A percentile compares a stretch with the other conserved stretches of the same genome.
These are phyloP conservation scores for Sphaerophoria rueppellii DNA, from an alignment of 2,888 invertebrate species.

Conservation along the genomic window DNA sequence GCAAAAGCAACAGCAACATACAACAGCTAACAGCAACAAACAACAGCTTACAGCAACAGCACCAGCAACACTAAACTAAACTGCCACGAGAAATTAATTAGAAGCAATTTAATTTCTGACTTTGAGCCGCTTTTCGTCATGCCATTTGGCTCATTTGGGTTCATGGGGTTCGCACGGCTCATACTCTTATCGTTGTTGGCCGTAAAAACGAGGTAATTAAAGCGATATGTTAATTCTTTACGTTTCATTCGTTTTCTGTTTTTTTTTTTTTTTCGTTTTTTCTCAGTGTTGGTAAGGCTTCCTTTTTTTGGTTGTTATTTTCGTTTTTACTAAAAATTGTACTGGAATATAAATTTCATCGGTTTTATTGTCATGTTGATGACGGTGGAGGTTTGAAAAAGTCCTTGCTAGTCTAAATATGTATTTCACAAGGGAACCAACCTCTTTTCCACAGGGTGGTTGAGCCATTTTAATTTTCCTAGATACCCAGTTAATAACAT, in stretches of 20 bases:
- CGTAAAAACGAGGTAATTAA: constrained; percentile 62
- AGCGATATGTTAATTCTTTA: constrained; percentile 61
- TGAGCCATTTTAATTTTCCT: no score
- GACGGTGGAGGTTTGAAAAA: not conserved
- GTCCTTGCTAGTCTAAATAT: constrained; percentile 32
- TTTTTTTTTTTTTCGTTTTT: not conserved
- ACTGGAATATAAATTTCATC: constrained; percentile 28
- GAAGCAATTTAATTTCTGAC: constrained; percentile 50
- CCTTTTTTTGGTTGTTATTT: constrained; percentile 4
- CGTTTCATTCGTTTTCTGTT: not conserved
- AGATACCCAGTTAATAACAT: no score
- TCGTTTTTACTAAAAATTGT: not conserved
- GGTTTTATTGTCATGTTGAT: constrained; percentile 47
- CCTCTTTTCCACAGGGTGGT: not conserved
- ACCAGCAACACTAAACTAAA: constrained; percentile 33
- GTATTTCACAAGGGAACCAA: not conserved
- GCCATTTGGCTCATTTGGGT: constrained; percentile 7
- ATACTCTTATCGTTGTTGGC: constrained; percentile 16
- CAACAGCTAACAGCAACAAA: no score
- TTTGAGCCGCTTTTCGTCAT: constrained; percentile 50
- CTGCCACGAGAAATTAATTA: constrained; percentile 60
- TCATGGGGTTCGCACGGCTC: not conserved
- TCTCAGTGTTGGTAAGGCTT: not conserved
- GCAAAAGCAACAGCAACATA: no score
- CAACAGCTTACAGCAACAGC: no score